Evolutionary conservation across 2,888 invertebrate genomes (phyloP), one percentile per base, ranked within the genome.

Genomic region (Hoplodrina ambigua): DNA sequence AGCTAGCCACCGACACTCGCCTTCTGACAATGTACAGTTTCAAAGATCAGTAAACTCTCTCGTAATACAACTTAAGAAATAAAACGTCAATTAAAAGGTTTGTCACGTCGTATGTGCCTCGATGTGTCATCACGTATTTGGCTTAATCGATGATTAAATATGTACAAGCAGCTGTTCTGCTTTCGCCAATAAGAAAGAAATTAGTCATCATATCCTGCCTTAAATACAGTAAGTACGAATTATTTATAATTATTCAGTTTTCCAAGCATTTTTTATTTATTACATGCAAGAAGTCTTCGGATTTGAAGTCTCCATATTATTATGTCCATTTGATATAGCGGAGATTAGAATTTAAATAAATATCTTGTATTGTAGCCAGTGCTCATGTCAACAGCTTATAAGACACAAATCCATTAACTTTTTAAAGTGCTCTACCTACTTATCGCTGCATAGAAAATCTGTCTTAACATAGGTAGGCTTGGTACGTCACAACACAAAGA

Each of bases 11-110:
- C 15, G 5, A n/a, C 20, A 17, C 11, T 8, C 8, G n/a, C 25
- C 30, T 17, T 19, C 33, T n/a, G 20, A 13, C 13, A n/a, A 11
- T 25, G 41, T 58, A 25, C 72, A 67, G 67, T 66, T 75, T 19
- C 20, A 8, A 4, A 54, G 72, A 56, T 76, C 77, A 59, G 17
- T 59, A 55, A 72, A 50, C 69, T 76, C 69, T 55, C 54, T 59
- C n/a, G 4, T 41, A 15, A 25, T 17, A 11, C 25, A 20, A 57
- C 2, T 20, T 50, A 55, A 56, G 20, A 56, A 77, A 56, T 44
- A 76, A 60, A 67, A 30, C 13, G 11, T 30, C 59, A 25, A 77
- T 77, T 69, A 77, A 30, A 25, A 60, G 13, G 37, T n/a, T 11
- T 4, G 70, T 73, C 72, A 73, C 72, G 77, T 69, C 19, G 50